A percentile compares a stretch with the other conserved stretches of the same genome.
phyloP scores from a whole-genome alignment of 2,113 vertebrate species.

The Hippocampus barbouri region DNA sequence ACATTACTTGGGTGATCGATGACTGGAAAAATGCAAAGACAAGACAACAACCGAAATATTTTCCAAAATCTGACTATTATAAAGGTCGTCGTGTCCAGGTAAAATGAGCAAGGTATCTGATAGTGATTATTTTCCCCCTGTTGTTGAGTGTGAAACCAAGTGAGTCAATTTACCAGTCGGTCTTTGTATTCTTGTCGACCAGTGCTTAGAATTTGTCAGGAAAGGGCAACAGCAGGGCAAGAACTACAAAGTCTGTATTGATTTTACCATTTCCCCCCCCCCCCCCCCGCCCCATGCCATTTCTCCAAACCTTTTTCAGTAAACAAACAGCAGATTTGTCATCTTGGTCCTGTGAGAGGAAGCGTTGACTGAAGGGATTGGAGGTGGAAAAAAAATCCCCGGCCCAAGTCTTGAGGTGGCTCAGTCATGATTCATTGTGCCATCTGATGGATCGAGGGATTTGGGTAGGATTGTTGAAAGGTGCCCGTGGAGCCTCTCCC shows the following conservation, averaged over 20 bases:
- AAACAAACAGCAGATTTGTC: constrained; percentile 82
- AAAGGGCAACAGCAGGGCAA: constrained; percentile 49
- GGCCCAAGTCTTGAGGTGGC: constrained; percentile 50
- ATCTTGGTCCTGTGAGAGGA: constrained; percentile 62
- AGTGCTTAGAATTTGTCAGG: constrained; percentile 16
- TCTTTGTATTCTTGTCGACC: constrained; percentile 37
- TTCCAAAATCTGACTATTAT: neutral
- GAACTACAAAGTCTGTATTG: constrained; percentile 67
- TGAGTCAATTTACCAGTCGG: constrained; percentile 40
- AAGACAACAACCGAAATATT: too few species aligned
- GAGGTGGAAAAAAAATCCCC: constrained; percentile 51
- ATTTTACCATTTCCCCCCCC: constrained; percentile 69
- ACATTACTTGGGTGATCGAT: too few species aligned
- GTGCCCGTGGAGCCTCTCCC: constrained; percentile 67
- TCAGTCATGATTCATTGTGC: constrained; percentile 72
- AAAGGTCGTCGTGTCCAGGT: neutral
- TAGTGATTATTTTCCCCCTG: neutral
- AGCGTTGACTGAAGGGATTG: constrained; percentile 33
- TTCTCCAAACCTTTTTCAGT: constrained; percentile 67
- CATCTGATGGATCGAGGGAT: constrained; percentile 66
- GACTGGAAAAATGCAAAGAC: too few species aligned
- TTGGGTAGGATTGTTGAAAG: constrained; percentile 65
- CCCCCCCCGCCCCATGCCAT: constrained; percentile 51
- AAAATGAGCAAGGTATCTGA: neutral
- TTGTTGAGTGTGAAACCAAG: constrained; percentile 35